Conservation (phyloP, 2,113 vertebrate species). For the Corydoras sp. region DNA sequence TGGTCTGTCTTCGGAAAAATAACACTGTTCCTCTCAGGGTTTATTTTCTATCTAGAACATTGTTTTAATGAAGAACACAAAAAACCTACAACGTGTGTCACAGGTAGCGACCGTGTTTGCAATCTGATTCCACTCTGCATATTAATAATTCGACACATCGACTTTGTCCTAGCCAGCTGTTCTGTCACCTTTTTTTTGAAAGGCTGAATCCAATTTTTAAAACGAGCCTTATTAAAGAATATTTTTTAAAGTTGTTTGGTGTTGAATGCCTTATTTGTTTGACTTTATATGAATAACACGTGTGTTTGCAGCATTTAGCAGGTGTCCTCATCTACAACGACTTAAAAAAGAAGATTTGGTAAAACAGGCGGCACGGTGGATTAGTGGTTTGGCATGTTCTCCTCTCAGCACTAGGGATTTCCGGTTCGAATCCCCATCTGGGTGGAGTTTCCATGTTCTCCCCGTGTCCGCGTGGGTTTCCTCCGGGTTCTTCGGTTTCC, state of each 20-base stretch:
- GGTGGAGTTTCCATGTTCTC: too few species aligned
- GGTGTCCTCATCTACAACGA: too few species aligned
- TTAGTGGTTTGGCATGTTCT: too few species aligned
- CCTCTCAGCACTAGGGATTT: too few species aligned
- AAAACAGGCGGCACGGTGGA: too few species aligned
- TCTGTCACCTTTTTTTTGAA: constrained; percentile 34
- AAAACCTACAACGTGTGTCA: constrained; percentile 4
- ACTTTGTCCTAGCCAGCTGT: constrained; percentile 34
- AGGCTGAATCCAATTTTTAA: constrained; percentile 21
- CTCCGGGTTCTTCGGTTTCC: too few species aligned
- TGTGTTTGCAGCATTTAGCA: too few species aligned
- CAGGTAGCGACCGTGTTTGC: constrained; percentile 1
- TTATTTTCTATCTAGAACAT: constrained; percentile 46
- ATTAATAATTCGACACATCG: constrained; percentile 26
- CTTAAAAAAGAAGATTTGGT: too few species aligned
- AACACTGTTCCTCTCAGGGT: constrained; percentile 47
- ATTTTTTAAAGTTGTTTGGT: constrained; percentile 45
- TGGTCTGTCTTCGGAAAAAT: constrained; percentile 30
- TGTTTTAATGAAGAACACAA: constrained; percentile 25
- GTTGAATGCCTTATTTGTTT: background rate
- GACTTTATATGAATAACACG: background rate
- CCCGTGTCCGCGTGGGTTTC: too few species aligned
- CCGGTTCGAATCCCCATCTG: too few species aligned
- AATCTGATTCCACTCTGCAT: constrained; percentile 27
- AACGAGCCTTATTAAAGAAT: constrained; percentile 49